phyloP scores from a whole-genome alignment of 2,888 invertebrate genomes.

The Sarcophaga variegata region DNA sequence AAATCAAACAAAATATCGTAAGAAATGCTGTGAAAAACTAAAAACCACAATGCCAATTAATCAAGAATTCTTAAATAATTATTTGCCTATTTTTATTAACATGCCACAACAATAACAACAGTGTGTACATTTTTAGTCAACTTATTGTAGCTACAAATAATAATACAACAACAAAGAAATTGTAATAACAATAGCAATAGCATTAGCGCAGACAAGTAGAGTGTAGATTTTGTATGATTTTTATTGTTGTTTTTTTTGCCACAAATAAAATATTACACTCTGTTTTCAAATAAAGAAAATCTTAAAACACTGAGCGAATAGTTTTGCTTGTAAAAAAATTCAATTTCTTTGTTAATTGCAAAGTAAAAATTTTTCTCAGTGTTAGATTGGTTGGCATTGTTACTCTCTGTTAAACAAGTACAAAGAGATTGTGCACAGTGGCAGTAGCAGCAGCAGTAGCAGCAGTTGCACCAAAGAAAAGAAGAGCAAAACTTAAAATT shows the following conservation, averaged over 20 bases:
- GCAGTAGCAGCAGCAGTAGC: background rate
- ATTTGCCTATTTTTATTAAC: constrained; percentile 80
- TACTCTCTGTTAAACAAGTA: background rate
- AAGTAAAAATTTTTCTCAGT: constrained; percentile 10
- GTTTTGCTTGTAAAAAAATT: background rate
- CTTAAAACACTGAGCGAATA: background rate
- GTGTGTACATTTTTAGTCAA: background rate
- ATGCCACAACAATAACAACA: constrained; percentile 59
- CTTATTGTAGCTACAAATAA: background rate
- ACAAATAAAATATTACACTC: constrained; percentile 43
- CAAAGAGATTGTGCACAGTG: background rate
- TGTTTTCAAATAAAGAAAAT: constrained; percentile 22
- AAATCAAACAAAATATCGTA: constrained; percentile 34
- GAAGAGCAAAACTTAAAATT: constrained; percentile 59
- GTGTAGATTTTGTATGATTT: constrained; percentile 65
- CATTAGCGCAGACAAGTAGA: constrained; percentile 56
- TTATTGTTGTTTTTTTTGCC: constrained; percentile 63
- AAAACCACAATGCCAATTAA: constrained; percentile 78
- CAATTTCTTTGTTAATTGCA: background rate
- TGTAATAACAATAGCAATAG: constrained; percentile 20
- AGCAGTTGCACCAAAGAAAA: constrained; percentile 17
- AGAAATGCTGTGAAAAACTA: constrained; percentile 63
- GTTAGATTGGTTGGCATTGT: background rate
- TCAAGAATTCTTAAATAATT: constrained; percentile 81
- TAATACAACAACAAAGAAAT: constrained; percentile 29